Percentiles rank a stretch among this genome's conserved stretches.
phyloP scores from a whole-genome alignment of 2,888 invertebrate species.

The Saturnia pavonia region DNA sequence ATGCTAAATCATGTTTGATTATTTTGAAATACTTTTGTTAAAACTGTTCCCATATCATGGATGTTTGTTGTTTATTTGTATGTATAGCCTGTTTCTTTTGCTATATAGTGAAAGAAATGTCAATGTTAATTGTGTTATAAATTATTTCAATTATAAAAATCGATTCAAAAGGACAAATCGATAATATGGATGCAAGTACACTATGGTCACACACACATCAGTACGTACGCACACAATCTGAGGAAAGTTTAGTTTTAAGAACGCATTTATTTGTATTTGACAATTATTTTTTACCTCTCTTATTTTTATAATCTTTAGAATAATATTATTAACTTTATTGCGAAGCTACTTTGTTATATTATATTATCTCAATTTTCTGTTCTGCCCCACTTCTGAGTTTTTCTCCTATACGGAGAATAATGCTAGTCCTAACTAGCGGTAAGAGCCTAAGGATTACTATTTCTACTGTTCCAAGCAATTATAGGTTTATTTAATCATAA shows the following conservation, averaged over 20 bases:
- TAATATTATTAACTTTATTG: background rate
- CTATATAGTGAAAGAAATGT: background rate
- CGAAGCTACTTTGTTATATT: background rate
- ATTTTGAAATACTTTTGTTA: too few relatives aligned
- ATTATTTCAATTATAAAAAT: background rate
- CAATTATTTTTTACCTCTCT: background rate
- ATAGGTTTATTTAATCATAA: too few relatives aligned
- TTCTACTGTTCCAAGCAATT: background rate
- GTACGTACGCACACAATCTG: background rate
- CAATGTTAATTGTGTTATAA: background rate
- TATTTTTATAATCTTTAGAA: background rate
- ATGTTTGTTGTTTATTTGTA: too few relatives aligned
- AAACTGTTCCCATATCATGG: too few relatives aligned
- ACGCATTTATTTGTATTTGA: background rate
- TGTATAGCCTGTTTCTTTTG: background rate
- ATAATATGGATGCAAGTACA: background rate
- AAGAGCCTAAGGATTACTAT: background rate
- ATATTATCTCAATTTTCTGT: background rate
- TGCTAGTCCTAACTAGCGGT: background rate
- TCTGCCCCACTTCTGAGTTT: background rate
- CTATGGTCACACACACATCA: background rate
- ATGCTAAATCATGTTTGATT: too few relatives aligned
- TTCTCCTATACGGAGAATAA: background rate
- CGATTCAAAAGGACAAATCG: background rate
- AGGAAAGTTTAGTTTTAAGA: background rate